These are phyloP conservation scores for Sitta carolinensis DNA, from an alignment of 2,797 vertebrate species.

Conservation along the genomic window DNA sequence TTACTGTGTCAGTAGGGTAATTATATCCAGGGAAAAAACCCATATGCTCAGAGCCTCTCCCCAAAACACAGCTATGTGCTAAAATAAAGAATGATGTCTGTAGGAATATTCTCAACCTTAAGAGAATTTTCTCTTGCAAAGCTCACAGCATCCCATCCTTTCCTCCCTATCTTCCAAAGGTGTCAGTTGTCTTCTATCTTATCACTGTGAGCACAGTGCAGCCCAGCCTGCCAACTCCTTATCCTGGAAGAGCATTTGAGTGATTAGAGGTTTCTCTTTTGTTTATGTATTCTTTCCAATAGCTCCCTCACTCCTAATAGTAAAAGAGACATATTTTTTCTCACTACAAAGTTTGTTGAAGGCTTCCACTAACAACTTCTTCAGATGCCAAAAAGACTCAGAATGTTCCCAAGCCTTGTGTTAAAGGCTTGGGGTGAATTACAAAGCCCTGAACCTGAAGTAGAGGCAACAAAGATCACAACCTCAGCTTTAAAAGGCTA, in stretches of 20 bases:
- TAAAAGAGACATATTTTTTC: background rate
- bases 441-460: background rate
- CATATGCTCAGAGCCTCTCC: background rate
- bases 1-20: slow-evolving; percentile 20
- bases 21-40: background rate
- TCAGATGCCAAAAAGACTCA: background rate
- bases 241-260: background rate
- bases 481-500: background rate
- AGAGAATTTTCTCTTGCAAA: background rate
- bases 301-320: background rate
- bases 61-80: background rate
- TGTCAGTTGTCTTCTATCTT: background rate
- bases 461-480: background rate
- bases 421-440: background rate
- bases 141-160: background rate
- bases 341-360: background rate
- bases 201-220: background rate
- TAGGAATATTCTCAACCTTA: background rate
- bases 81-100: background rate
- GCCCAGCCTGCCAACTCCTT: background rate
- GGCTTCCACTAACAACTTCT: background rate
- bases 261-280: background rate
- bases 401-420: background rate
- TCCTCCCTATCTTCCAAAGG: background rate
- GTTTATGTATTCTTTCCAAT: background rate